A percentile compares a stretch with the other conserved stretches of the same genome.
Evolutionary conservation across 2,113 vertebrate species (phyloP).

Genomic region (Tupaia chinensis): DNA sequence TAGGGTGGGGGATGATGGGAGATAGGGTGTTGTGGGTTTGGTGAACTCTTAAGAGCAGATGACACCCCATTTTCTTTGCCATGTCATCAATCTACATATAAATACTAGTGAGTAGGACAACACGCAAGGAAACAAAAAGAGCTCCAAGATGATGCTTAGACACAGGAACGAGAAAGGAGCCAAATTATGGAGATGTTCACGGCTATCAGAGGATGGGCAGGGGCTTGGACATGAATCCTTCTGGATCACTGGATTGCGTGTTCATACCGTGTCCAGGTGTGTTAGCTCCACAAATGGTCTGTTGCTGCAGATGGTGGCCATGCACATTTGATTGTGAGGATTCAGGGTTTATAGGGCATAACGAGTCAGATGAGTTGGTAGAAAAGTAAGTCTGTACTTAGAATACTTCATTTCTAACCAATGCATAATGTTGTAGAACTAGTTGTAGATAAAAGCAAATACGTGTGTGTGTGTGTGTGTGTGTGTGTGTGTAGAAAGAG

Average conservation of each 20-base stretch:
- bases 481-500: too few relatives aligned
- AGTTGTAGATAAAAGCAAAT: not conserved
- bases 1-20: too few relatives aligned
- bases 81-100: too few relatives aligned
- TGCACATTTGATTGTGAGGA: not conserved
- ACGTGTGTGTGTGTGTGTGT: too few relatives aligned
- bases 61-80: too few relatives aligned
- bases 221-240: not conserved
- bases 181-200: too few relatives aligned
- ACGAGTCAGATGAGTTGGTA: not conserved
- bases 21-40: rapidly evolving
- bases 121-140: not conserved
- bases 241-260: rapidly evolving
- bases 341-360: not conserved
- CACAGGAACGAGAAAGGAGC: not conserved
- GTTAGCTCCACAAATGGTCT: rapidly evolving
- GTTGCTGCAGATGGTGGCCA: rapidly evolving
- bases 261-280: rapidly evolving
- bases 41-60: not conserved
- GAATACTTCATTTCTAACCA: not conserved
- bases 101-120: rapidly evolving
- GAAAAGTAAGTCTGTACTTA: rapidly evolving
- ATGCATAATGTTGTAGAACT: not conserved
- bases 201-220: too few relatives aligned
- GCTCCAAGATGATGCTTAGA: not conserved